These are phyloP conservation scores for Drosophila bocki DNA, from an alignment of 1,140 invertebrate genomes.

Conservation along the genomic window DNA sequence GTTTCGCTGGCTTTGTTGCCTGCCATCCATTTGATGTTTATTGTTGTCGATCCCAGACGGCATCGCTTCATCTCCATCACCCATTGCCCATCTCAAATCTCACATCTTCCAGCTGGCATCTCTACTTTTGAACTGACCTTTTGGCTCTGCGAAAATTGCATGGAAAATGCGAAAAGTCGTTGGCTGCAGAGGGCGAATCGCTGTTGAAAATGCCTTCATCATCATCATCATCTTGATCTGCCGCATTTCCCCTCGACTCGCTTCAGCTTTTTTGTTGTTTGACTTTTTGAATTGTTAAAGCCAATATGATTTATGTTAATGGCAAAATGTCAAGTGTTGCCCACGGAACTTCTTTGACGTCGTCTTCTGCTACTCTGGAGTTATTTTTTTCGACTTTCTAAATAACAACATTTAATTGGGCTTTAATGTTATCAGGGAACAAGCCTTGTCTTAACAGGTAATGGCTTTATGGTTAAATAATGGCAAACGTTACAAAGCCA, in stretches of 20 bases:
- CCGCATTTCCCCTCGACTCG: slow-evolving; percentile 6
- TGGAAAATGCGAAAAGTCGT: slow-evolving; percentile 56
- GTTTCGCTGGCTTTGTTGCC: slow-evolving; percentile 45
- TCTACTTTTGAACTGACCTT: slow-evolving; percentile 59
- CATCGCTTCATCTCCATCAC: slow-evolving; percentile 18
- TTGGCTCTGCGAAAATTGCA: slow-evolving; percentile 68
- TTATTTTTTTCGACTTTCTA: slow-evolving; percentile 27
- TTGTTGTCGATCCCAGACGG: slow-evolving; percentile 57
- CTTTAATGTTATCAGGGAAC: slow-evolving; percentile 36
- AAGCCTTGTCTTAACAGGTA: neutral
- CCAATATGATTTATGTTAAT: slow-evolving; percentile 80
- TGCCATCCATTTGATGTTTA: slow-evolving; percentile 61
- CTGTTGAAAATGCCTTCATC: slow-evolving; percentile 64
- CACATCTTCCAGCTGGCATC: slow-evolving; percentile 36
- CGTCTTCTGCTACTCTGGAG: slow-evolving; percentile 1
- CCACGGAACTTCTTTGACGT: slow-evolving; percentile 46
- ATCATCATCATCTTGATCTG: slow-evolving; percentile 51
- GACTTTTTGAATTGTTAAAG: slow-evolving; percentile 62
- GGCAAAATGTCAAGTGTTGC: slow-evolving; percentile 74
- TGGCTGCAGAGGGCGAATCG: slow-evolving; percentile 23
- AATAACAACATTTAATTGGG: slow-evolving; percentile 35
- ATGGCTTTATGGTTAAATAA: slow-evolving; percentile 4
- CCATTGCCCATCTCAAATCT: slow-evolving; percentile 19
- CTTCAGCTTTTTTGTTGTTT: slow-evolving; percentile 48
- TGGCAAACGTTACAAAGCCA: slow-evolving; percentile 3